phyloP scores from a whole-genome alignment of 2,797 vertebrate genomes.

The Sebastes miniatus region DNA sequence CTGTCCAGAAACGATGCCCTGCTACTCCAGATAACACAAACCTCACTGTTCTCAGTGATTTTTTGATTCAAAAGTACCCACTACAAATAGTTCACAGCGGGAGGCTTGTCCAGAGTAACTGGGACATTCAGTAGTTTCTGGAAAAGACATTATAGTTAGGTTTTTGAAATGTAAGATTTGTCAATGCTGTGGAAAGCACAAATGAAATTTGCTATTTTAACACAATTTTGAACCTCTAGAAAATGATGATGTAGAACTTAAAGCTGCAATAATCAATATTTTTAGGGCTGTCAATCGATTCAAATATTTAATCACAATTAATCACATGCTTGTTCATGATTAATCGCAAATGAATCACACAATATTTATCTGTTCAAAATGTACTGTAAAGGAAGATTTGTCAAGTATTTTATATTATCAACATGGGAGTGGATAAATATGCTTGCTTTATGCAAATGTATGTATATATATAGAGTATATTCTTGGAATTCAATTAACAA shows the following conservation, averaged over 20 bases:
- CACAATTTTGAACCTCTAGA: not conserved
- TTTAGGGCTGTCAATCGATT: not conserved
- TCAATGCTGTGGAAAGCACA: not conserved
- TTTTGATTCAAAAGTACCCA: not conserved
- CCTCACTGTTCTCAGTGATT: not conserved
- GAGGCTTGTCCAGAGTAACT: not conserved
- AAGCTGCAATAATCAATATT: not conserved
- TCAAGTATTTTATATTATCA: not conserved
- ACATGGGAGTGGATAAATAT: not conserved
- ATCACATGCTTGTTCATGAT: not conserved
- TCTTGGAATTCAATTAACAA: too few species aligned
- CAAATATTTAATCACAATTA: not conserved
- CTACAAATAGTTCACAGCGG: not conserved
- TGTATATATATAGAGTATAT: not conserved
- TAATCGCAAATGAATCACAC: not conserved
- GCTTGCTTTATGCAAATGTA: not conserved
- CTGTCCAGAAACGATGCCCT: not conserved
- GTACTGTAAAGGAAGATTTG: not conserved
- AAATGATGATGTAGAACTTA: not conserved
- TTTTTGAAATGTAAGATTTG: not conserved
- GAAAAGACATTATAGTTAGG: not conserved
- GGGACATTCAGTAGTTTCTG: not conserved
- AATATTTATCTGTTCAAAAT: not conserved
- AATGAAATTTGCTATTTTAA: not conserved
- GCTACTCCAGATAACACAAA: not conserved